These are phyloP conservation scores for Syrphus vitripennis DNA, from an alignment of 2,888 invertebrate species.

Conservation along the genomic window DNA sequence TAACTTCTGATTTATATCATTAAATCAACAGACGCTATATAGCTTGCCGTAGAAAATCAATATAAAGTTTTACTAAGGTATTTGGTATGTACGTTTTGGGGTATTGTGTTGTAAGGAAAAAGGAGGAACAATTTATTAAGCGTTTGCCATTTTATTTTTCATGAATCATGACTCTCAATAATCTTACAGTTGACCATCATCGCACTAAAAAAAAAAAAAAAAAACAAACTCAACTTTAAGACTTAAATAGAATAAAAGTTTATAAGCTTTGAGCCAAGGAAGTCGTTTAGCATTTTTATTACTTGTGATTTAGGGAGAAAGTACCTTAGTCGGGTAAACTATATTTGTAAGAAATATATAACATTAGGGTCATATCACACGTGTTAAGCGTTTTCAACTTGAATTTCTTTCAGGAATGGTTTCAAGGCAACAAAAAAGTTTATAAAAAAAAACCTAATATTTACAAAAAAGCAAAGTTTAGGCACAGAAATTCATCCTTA, in stretches of 20 bases:
- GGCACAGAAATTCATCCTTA: too few species aligned
- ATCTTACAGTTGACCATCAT: conserved; percentile 1
- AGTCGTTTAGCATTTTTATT: conserved; percentile 3
- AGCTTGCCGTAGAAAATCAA: background rate
- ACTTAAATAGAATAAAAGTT: background rate
- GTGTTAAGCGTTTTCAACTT: too few species aligned
- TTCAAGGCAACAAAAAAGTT: too few species aligned
- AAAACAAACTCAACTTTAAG: background rate
- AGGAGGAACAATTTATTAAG: background rate
- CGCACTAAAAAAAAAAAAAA: background rate
- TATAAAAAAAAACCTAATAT: too few species aligned
- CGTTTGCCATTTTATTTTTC: background rate
- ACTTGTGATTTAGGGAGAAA: background rate
- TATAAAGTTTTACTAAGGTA: background rate
- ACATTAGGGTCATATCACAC: background rate
- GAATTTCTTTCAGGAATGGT: too few species aligned
- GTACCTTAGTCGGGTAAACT: background rate
- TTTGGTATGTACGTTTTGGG: background rate
- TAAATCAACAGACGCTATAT: background rate
- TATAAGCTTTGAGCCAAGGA: background rate
- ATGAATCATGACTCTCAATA: background rate
- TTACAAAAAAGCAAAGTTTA: too few species aligned
- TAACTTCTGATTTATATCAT: background rate
- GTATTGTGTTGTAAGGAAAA: background rate
- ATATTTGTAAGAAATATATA: background rate